Conservation (phyloP, 2,888 invertebrate genomes). For the Drosophila histrio region DNA sequence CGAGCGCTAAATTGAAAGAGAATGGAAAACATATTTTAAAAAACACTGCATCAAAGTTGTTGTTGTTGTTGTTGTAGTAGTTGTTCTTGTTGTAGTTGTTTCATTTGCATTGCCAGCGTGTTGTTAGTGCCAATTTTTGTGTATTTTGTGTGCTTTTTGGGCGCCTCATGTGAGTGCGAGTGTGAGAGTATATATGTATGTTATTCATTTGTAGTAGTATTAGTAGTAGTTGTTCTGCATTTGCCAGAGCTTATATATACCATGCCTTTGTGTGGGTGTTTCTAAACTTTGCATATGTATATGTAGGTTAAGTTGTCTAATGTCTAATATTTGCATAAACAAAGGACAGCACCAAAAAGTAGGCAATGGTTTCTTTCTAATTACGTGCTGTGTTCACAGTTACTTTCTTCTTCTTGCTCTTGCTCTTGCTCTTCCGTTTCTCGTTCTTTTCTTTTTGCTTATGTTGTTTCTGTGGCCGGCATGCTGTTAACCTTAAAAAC, state of each 20-base stretch:
- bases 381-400: slow-evolving; percentile 42
- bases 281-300: slow-evolving; percentile 24
- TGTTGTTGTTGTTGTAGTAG: slow-evolving; percentile 4
- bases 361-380: slow-evolving; percentile 62
- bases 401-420: not conserved
- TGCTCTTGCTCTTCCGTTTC: not conserved
- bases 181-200: not conserved
- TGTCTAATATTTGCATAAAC: slow-evolving; percentile 67
- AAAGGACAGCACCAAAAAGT: slow-evolving; percentile 63
- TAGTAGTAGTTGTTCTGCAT: slow-evolving; percentile 12
- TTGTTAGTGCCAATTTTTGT: slow-evolving; percentile 43
- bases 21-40: slow-evolving; percentile 66
- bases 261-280: slow-evolving; percentile 32
- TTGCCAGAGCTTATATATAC: slow-evolving; percentile 45
- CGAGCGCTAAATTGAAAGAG: slow-evolving; percentile 72
- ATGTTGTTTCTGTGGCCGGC: slow-evolving; percentile 19
- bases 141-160: slow-evolving; percentile 28
- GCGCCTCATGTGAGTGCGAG: slow-evolving; percentile 23
- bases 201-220: slow-evolving; percentile 24
- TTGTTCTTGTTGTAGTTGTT: slow-evolving; percentile 12
- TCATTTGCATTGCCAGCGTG: slow-evolving; percentile 24
- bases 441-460: slow-evolving; percentile 4
- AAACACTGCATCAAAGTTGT: slow-evolving; percentile 50
- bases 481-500: slow-evolving; percentile 60
- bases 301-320: slow-evolving; percentile 73